Conservation (phyloP, 92 coral and sea anemone species). For the Zoanthus gigantus region DNA sequence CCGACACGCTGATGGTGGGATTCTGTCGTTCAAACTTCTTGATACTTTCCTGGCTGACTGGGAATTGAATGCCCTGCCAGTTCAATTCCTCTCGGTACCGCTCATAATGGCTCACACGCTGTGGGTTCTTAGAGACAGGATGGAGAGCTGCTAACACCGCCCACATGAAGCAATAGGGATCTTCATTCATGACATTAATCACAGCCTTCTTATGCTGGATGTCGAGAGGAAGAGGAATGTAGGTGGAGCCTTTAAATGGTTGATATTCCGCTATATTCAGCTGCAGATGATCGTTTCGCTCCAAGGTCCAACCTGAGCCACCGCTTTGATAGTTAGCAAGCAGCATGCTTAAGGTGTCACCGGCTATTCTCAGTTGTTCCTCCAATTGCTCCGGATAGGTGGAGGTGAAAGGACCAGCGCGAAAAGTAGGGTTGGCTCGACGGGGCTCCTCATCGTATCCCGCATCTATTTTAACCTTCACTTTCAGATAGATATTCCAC, state of each 20-base stretch:
- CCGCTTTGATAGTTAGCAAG: slow-evolving; percentile 55
- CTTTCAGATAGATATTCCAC: too few relatives aligned
- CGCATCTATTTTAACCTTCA: too few relatives aligned
- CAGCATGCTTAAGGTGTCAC: background rate
- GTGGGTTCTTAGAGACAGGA: slow-evolving; percentile 25
- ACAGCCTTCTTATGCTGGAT: slow-evolving; percentile 53
- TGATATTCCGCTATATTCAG: slow-evolving; percentile 58
- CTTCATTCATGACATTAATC: slow-evolving; percentile 54
- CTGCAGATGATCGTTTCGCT: slow-evolving; percentile 60
- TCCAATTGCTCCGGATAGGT: too few relatives aligned
- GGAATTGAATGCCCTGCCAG: slow-evolving; percentile 51
- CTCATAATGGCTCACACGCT: slow-evolving; percentile 40
- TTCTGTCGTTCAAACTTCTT: slow-evolving; percentile 48
- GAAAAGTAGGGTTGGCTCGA: too few relatives aligned
- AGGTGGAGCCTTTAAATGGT: slow-evolving; percentile 66
- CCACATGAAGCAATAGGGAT: slow-evolving; percentile 61
- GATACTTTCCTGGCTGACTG: slow-evolving; percentile 48
- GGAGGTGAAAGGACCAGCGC: too few relatives aligned
- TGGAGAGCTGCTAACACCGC: slow-evolving; percentile 53
- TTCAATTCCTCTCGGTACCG: slow-evolving; percentile 34
- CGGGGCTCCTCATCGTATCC: too few relatives aligned
- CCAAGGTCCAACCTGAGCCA: slow-evolving; percentile 69
- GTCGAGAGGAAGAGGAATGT: slow-evolving; percentile 54
- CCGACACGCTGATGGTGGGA: too few relatives aligned
- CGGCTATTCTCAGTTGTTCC: too few relatives aligned